Conservation (phyloP, 2,113 vertebrate species). For the Alosa alosa region DNA sequence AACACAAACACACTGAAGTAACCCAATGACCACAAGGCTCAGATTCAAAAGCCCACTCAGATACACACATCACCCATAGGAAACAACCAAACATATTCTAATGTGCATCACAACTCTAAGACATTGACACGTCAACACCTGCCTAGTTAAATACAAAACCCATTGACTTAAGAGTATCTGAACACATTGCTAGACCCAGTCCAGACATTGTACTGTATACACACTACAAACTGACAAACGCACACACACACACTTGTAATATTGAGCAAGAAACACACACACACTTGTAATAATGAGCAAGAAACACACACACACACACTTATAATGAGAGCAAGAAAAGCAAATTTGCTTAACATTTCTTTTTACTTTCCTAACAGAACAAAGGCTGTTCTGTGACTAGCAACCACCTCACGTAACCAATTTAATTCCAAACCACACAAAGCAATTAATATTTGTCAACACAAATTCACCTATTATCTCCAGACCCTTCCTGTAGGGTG, state of each 20-base stretch:
- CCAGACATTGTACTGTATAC: background rate
- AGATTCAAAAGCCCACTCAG: too few species aligned
- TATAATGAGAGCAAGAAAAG: background rate
- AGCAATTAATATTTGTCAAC: conserved; percentile 71
- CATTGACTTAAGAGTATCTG: background rate
- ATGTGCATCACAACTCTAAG: too few species aligned
- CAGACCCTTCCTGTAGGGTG: conserved; percentile 31
- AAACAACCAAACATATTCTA: too few species aligned
- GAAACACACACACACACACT: background rate
- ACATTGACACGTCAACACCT: too few species aligned
- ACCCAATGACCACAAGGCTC: too few species aligned
- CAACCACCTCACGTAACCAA: conserved; percentile 65
- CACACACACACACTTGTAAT: too few species aligned
- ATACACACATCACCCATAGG: too few species aligned
- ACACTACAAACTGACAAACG: background rate
- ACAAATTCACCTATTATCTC: conserved; percentile 57
- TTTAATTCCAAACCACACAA: conserved; percentile 67
- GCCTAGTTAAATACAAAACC: too few species aligned
- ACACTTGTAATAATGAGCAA: background rate
- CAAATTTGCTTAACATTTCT: background rate
- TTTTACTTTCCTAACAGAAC: conserved; percentile 28
- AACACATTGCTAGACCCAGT: background rate
- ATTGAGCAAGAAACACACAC: too few species aligned
- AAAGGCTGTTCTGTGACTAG: conserved; percentile 55
- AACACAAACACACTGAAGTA: too few species aligned